Conservation (phyloP, 2,113 vertebrate genomes). For the Lates calcarifer region DNA sequence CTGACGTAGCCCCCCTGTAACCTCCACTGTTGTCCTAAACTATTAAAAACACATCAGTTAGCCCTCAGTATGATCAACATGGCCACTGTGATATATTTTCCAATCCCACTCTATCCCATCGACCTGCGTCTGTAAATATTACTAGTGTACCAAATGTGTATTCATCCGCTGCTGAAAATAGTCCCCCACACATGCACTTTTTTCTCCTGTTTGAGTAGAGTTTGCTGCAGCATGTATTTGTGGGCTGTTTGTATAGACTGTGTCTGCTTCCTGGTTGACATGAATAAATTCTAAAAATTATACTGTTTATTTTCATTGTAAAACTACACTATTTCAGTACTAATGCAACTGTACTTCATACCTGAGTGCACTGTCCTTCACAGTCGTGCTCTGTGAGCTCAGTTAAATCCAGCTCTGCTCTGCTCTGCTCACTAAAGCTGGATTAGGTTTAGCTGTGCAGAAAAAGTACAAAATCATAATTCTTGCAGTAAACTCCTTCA, state of each 20-base stretch:
- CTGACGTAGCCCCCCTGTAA: background rate
- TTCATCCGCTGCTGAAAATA: background rate
- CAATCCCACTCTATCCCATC: background rate
- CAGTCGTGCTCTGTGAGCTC: conserved; percentile 23
- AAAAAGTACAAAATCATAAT: conserved; percentile 23
- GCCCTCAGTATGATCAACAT: background rate
- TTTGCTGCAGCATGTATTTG: background rate
- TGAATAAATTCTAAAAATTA: background rate
- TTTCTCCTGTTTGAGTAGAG: too few relatives aligned
- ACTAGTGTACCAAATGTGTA: background rate
- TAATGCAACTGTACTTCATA: conserved; percentile 8
- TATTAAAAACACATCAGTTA: background rate
- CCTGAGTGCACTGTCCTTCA: conserved; percentile 45
- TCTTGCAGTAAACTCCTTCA: conserved; percentile 26
- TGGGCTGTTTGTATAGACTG: background rate
- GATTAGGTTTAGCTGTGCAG: conserved; percentile 42
- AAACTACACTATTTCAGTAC: background rate
- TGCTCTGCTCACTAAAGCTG: conserved; percentile 49
- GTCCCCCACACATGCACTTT: background rate
- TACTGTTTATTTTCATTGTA: background rate
- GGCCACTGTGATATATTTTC: background rate
- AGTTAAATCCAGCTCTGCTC: conserved; percentile 45
- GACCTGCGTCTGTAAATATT: background rate
- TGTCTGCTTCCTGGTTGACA: background rate
- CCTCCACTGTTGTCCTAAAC: background rate